These are phyloP conservation scores for Pristionchus maxplancki DNA, from an alignment of 2,888 invertebrate species.

Conservation along the genomic window DNA sequence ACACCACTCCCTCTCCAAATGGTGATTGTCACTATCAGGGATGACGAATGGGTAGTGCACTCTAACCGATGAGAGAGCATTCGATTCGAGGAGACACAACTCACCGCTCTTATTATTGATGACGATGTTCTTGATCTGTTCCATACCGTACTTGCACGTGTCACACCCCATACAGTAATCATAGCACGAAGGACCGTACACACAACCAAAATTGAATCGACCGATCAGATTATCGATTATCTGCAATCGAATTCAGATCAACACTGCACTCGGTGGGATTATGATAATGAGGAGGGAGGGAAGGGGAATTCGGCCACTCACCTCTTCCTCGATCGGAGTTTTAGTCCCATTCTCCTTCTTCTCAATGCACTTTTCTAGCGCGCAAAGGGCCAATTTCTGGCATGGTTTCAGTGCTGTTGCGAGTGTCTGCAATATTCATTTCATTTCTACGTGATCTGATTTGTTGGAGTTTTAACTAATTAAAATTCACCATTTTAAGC, in stretches of 20 bases:
- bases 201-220: constrained; percentile 45
- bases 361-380: constrained; percentile 47
- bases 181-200: constrained; percentile 49
- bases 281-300: background rate
- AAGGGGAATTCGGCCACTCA: background rate
- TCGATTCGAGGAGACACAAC: background rate
- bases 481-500: too few relatives aligned
- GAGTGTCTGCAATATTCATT: background rate
- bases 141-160: constrained; percentile 46
- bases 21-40: background rate
- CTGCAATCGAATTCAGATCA: background rate
- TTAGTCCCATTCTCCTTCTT: constrained; percentile 35
- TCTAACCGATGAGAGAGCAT: too few relatives aligned
- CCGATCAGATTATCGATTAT: constrained; percentile 41
- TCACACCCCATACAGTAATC: constrained; percentile 44
- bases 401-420: constrained; percentile 20
- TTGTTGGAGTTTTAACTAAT: too few relatives aligned
- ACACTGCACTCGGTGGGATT: background rate
- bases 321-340: constrained; percentile 41
- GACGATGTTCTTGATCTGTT: constrained; percentile 45
- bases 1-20: background rate
- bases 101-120: constrained; percentile 44
- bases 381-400: constrained; percentile 44
- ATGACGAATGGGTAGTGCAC: too few relatives aligned
- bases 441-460: background rate